phyloP scores from a whole-genome alignment of 2,888 invertebrate species.

The Cosmopolites sordidus region DNA sequence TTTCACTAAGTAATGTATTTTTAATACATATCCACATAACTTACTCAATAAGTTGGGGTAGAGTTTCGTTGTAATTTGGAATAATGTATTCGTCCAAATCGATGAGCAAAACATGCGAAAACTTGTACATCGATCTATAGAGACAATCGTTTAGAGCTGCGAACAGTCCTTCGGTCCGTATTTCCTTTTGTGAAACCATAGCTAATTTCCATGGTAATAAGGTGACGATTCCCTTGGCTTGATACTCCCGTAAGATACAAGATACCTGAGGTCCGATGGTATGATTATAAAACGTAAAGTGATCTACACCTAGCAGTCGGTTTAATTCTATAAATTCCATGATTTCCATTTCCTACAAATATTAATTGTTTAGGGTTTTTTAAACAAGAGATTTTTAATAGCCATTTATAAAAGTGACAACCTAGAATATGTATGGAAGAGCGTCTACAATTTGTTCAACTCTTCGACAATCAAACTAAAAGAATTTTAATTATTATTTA shows the following conservation, averaged over 20 bases:
- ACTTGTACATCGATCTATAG: conserved; percentile 82
- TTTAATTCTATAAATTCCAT: conserved; percentile 88
- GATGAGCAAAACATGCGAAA: conserved; percentile 76
- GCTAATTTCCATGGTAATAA: conserved; percentile 81
- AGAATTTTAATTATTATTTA: no score
- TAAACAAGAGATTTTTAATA: not conserved
- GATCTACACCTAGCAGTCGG: conserved; percentile 74
- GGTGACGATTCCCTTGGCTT: conserved; percentile 60
- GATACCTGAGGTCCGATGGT: conserved; percentile 75
- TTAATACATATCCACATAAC: no score
- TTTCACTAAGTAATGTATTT: no score
- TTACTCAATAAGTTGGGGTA: conserved; percentile 68
- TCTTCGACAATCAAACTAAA: no score
- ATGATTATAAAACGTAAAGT: conserved; percentile 89
- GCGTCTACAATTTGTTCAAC: no score
- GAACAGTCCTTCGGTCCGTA: conserved; percentile 87
- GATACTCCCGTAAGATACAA: conserved; percentile 56
- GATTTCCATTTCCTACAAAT: conserved; percentile 68
- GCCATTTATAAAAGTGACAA: no score
- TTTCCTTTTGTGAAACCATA: conserved; percentile 83
- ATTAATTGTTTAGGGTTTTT: not conserved
- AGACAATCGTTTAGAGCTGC: conserved; percentile 91
- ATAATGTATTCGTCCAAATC: conserved; percentile 88
- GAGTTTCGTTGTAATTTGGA: conserved; percentile 72
- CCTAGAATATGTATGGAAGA: no score